Evolutionary conservation across 2,113 vertebrate species (phyloP).

Genomic region (Symphodus melops): DNA sequence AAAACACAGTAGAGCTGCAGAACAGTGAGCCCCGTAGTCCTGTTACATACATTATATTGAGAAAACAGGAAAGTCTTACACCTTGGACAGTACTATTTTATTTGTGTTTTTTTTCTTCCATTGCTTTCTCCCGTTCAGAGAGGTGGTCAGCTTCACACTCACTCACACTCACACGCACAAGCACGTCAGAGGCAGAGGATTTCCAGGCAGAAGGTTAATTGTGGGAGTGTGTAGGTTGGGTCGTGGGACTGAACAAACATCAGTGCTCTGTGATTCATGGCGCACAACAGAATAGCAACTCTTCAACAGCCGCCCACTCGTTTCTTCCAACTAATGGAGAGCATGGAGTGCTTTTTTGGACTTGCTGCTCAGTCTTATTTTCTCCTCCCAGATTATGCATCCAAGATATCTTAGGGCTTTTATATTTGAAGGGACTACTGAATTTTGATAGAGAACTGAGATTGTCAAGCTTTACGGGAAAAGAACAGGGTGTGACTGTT

Average conservation of each 20-base stretch:
- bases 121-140: background rate
- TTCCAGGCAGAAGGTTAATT: slow-evolving; percentile 75
- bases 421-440: slow-evolving; percentile 30
- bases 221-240: slow-evolving; percentile 64
- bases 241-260: slow-evolving; percentile 55
- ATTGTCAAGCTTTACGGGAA: background rate
- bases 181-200: slow-evolving; percentile 44
- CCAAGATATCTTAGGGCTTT: slow-evolving; percentile 41
- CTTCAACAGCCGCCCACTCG: slow-evolving; percentile 32
- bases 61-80: background rate
- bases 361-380: slow-evolving; percentile 18
- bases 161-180: slow-evolving; percentile 9
- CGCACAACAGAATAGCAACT: slow-evolving; percentile 50
- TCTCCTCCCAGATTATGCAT: slow-evolving; percentile 26
- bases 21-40: no score
- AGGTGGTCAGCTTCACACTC: slow-evolving; percentile 33
- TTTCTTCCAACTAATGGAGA: slow-evolving; percentile 56
- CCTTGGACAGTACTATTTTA: background rate
- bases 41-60: background rate
- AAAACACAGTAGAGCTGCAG: no score
- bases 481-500: background rate
- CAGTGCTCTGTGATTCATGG: slow-evolving; percentile 68
- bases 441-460: background rate
- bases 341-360: slow-evolving; percentile 55
- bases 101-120: slow-evolving; percentile 7